phyloP scores from a whole-genome alignment of 2,888 invertebrate genomes.

The Brachylomia viminalis region DNA sequence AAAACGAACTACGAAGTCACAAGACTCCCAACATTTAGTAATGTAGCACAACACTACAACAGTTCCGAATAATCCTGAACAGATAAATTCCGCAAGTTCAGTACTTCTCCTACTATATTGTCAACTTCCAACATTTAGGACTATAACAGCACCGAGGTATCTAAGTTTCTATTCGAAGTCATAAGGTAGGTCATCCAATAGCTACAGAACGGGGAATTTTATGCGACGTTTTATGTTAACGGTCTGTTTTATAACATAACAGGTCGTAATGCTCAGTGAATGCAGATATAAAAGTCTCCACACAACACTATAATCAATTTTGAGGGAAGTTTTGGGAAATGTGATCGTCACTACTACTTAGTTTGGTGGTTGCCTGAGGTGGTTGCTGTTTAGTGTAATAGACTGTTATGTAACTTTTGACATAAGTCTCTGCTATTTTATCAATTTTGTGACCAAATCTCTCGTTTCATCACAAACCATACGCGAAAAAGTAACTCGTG shows the following conservation, averaged over 20 bases:
- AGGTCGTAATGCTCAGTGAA: constrained; percentile 47
- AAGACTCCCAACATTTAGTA: constrained; percentile 1
- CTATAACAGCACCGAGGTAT: constrained; percentile 37
- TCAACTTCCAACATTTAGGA: constrained; percentile 55
- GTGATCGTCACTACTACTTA: background rate
- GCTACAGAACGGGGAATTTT: constrained; percentile 43
- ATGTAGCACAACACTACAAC: constrained; percentile 10
- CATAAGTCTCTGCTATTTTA: background rate
- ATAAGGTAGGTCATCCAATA: constrained; percentile 50
- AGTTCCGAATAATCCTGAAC: background rate
- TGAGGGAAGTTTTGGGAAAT: constrained; percentile 8
- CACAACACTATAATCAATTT: constrained; percentile 46
- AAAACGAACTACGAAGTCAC: background rate
- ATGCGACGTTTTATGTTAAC: constrained; percentile 60
- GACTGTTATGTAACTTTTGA: background rate
- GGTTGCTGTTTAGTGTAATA: background rate
- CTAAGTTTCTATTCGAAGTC: constrained; percentile 54
- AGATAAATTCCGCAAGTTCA: constrained; percentile 44
- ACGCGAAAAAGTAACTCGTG: background rate
- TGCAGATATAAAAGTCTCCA: constrained; percentile 53
- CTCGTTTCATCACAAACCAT: background rate
- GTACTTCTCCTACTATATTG: constrained; percentile 29
- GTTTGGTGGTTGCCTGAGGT: background rate
- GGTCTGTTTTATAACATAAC: constrained; percentile 57
- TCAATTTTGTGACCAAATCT: background rate